Conservation (phyloP, 1,140 invertebrate genomes). For the Drosophila varians region DNA sequence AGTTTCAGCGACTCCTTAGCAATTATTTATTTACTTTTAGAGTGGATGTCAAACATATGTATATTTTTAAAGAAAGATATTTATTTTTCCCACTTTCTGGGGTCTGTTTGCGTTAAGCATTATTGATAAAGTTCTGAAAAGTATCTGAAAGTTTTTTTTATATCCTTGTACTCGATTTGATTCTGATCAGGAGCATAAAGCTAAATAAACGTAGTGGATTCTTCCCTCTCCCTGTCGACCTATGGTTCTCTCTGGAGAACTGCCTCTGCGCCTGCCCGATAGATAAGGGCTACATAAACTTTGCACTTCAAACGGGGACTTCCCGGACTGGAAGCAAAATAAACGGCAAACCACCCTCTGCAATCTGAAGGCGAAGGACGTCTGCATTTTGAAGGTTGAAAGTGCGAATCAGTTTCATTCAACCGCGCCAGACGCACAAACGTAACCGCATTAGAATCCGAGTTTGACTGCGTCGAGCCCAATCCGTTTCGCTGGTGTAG, state of each 20-base stretch:
- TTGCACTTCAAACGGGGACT: slow-evolving; percentile 35
- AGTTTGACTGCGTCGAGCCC: too few species aligned
- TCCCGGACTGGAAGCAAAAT: slow-evolving; percentile 1
- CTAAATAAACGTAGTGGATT: too few species aligned
- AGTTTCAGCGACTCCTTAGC: background rate
- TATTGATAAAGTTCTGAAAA: too few species aligned
- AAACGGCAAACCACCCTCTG: slow-evolving; percentile 25
- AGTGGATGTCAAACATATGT: too few species aligned
- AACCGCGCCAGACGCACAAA: slow-evolving; percentile 50
- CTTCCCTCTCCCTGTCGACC: background rate
- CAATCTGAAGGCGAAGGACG: slow-evolving; percentile 32
- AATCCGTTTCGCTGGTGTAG: background rate
- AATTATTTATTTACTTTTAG: too few species aligned
- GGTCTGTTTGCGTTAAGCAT: too few species aligned
- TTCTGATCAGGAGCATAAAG: too few species aligned
- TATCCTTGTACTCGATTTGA: too few species aligned
- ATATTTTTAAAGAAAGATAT: background rate
- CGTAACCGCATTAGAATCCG: background rate
- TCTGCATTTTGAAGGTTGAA: slow-evolving; percentile 33
- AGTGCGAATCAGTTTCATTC: slow-evolving; percentile 64
- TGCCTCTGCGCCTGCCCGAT: slow-evolving; percentile 36
- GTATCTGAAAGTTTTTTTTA: too few species aligned
- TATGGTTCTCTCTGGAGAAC: background rate
- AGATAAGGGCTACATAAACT: slow-evolving; percentile 74
- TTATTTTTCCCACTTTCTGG: background rate